Evolutionary conservation across 2,113 vertebrate species (phyloP).

Genomic region (Sebastes fasciatus): DNA sequence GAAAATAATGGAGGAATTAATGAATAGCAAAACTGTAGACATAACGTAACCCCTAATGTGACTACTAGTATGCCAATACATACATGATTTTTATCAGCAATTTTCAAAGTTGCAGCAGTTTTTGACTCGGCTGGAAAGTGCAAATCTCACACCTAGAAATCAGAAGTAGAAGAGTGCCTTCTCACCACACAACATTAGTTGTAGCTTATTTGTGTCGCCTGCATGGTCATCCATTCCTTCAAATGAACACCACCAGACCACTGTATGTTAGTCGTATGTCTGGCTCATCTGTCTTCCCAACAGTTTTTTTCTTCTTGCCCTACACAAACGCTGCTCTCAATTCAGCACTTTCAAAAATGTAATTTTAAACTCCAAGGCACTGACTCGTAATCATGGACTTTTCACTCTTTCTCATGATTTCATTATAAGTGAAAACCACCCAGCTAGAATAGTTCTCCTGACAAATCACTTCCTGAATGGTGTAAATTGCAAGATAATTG

Average conservation of each 20-base stretch:
- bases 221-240: not conserved
- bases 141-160: slow-evolving; percentile 10
- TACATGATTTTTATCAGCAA: not conserved
- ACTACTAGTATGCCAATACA: not conserved
- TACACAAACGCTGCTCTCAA: not conserved
- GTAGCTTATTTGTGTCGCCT: slow-evolving; percentile 11
- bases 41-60: not conserved
- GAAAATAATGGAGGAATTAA: slow-evolving; percentile 1
- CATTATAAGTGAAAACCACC: slow-evolving; percentile 45
- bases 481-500: slow-evolving; percentile 58
- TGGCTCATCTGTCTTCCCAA: not conserved
- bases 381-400: not conserved
- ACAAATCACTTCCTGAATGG: slow-evolving; percentile 48
- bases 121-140: slow-evolving; percentile 52
- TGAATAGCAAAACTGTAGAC: not conserved
- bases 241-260: slow-evolving; percentile 12
- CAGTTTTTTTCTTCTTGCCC: slow-evolving; percentile 16
- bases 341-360: slow-evolving; percentile 11
- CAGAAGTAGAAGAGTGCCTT: not conserved
- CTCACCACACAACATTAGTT: not conserved
- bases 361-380: slow-evolving; percentile 2
- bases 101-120: slow-evolving; percentile 3
- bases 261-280: not conserved
- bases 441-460: slow-evolving; percentile 36
- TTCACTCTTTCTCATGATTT: slow-evolving; percentile 28